Percentiles rank a stretch among this genome's conserved stretches.
Evolutionary conservation across 2,888 invertebrate genomes (phyloP).

Genomic region (Sericinus montela): DNA sequence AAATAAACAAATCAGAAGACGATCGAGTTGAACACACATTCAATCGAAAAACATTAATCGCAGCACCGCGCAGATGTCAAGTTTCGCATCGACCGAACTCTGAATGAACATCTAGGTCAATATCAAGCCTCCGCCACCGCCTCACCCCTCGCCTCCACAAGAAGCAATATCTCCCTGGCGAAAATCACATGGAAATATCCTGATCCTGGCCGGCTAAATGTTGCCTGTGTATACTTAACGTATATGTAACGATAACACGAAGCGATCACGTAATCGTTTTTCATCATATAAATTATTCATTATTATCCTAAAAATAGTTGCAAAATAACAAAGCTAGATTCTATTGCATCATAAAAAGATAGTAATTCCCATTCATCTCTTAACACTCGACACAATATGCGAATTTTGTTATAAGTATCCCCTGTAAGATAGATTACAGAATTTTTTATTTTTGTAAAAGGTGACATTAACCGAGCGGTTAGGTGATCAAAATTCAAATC

Average conservation of each 20-base stretch:
- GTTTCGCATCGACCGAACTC: conserved; percentile 79
- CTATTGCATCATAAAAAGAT: no score
- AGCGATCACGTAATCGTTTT: conserved; percentile 10
- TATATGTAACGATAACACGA: conserved; percentile 3
- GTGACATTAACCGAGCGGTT: no score
- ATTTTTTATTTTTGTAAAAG: no score
- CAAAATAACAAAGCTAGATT: no score
- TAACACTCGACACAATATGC: no score
- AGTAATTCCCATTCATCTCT: no score
- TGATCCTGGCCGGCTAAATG: conserved; percentile 27
- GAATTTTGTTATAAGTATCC: no score
- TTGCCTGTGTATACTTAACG: conserved; percentile 8
- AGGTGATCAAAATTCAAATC: no score
- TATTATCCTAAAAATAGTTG: no score
- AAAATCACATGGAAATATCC: conserved; percentile 55
- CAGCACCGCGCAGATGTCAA: conserved; percentile 78
- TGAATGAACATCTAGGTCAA: conserved; percentile 80
- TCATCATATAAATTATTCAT: background rate
- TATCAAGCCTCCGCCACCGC: conserved; percentile 68
- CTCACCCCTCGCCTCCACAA: conserved; percentile 39
- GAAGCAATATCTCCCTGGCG: conserved; percentile 45
- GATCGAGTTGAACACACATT: conserved; percentile 49
- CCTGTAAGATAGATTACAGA: no score
- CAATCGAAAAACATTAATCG: conserved; percentile 65
- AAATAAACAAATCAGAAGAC: conserved; percentile 44